Percentiles rank a stretch among this genome's conserved stretches.
Evolutionary conservation across 2,113 vertebrate genomes (phyloP).

Genomic region (Amblyopsis rosae): DNA sequence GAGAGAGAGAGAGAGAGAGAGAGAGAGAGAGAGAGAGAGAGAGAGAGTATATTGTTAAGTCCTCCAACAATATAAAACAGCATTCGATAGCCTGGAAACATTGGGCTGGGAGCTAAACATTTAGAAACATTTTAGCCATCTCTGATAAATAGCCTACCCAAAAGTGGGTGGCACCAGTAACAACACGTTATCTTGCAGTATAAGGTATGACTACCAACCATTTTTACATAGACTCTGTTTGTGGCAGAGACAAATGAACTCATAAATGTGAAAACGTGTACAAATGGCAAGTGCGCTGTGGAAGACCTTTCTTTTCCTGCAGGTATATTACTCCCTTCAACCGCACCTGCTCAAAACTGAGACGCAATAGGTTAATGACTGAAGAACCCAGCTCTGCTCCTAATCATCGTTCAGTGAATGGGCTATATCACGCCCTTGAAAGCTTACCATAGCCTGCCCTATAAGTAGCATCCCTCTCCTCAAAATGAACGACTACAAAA

Average conservation of each 20-base stretch:
- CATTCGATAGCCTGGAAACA: constrained; percentile 19
- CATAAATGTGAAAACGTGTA: no score
- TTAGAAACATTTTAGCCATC: no score
- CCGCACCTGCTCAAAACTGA: constrained; percentile 46
- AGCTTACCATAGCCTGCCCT: constrained; percentile 13
- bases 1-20: neutral
- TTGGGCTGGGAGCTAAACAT: constrained; percentile 9
- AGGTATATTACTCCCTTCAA: constrained; percentile 13
- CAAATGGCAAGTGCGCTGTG: neutral
- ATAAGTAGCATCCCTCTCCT: constrained; percentile 13
- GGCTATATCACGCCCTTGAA: constrained; percentile 60
- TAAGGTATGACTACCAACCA: no score
- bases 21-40: neutral
- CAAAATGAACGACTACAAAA: constrained; percentile 16
- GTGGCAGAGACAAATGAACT: no score
- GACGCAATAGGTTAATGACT: constrained; percentile 43
- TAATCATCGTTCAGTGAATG: constrained; percentile 55
- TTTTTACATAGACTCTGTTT: no score
- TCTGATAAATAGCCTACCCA: no score
- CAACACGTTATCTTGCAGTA: neutral
- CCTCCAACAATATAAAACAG: constrained; percentile 27
- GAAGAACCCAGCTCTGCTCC: constrained; percentile 41
- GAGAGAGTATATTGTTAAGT: constrained; percentile 29
- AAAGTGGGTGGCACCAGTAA: constrained; percentile 7
- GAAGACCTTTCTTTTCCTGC: neutral